A percentile compares a stretch with the other conserved stretches of the same genome.
Conservation (phyloP, 30 jellyfish, hydroid and myxozoan genomes). For the Phacellophora camtschatica region DNA sequence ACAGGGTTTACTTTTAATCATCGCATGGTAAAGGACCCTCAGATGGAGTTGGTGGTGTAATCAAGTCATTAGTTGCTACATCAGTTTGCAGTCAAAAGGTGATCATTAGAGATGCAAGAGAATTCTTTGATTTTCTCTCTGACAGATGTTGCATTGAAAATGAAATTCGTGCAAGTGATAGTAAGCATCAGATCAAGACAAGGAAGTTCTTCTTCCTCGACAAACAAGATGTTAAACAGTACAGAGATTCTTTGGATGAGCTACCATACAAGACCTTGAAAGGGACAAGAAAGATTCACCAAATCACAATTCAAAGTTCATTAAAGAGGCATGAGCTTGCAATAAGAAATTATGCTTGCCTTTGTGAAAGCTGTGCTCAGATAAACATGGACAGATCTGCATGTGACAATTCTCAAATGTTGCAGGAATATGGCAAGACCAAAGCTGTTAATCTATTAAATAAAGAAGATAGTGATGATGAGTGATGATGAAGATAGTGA, state of each 20-base stretch:
- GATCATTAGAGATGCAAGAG: constrained; percentile 18
- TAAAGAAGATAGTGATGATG: constrained; percentile 15
- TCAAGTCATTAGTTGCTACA: constrained; percentile 21
- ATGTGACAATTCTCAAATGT: constrained; percentile 33
- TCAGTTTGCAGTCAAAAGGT: constrained; percentile 16
- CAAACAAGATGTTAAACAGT: constrained; percentile 42
- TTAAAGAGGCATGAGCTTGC: constrained; percentile 16
- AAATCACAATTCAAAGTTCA: background rate
- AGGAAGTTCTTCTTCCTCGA: constrained; percentile 43
- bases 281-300: constrained; percentile 33
- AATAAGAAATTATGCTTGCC: constrained; percentile 34
- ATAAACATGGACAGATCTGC: constrained; percentile 21
- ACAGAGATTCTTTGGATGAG: constrained; percentile 38
- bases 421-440: constrained; percentile 18
- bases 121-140: background rate
- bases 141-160: constrained; percentile 8
- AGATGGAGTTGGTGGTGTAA: constrained; percentile 56
- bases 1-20: constrained; percentile 32
- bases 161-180: background rate
- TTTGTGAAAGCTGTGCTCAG: constrained; percentile 32
- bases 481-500: constrained; percentile 13
- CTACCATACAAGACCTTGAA: constrained; percentile 40
- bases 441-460: constrained; percentile 18
- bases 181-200: background rate
- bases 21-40: constrained; percentile 52